Conservation (phyloP, 30 jellyfish, hydroid and myxozoan species). For the Nemopilema nomurai region DNA sequence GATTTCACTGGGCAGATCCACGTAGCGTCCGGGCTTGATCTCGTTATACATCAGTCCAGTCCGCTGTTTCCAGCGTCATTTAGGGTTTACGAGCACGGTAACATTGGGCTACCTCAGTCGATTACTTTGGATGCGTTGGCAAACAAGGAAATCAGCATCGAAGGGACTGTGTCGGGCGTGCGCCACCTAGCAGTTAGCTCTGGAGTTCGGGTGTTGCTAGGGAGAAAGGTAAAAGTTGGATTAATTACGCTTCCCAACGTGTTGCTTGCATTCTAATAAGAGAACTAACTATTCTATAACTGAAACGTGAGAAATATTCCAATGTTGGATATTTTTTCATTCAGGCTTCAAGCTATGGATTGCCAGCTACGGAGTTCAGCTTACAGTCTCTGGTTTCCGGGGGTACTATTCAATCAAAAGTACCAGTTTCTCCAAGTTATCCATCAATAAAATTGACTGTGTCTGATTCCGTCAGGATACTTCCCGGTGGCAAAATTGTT, state of each 20-base stretch:
- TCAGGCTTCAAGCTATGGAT: conserved; percentile 52
- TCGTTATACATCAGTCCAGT: conserved; percentile 17
- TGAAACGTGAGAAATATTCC: neutral
- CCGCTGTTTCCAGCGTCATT: conserved; percentile 63
- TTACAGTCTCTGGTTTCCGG: conserved; percentile 45
- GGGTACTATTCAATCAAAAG: conserved; percentile 42
- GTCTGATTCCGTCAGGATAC: conserved; percentile 20
- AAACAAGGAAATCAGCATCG: conserved; percentile 53
- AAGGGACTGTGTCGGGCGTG: conserved; percentile 55
- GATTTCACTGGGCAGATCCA: conserved; percentile 67
- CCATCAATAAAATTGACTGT: conserved; percentile 44
- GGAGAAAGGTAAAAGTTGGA: conserved; percentile 48
- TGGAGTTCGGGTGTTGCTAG: conserved; percentile 55
- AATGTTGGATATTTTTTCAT: neutral
- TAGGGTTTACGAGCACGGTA: conserved; percentile 58
- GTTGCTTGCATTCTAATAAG: no score
- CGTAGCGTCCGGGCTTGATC: conserved; percentile 21
- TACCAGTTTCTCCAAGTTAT: neutral
- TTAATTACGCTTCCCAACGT: no score
- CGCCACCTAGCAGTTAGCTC: conserved; percentile 56
- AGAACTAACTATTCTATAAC: neutral
- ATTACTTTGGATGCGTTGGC: conserved; percentile 59
- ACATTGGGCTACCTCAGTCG: conserved; percentile 59
- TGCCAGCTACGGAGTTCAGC: conserved; percentile 34
- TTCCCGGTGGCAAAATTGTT: conserved; percentile 58